Base-by-base conservation (phyloP, 1,140 invertebrate genomes). In the Dreissena polymorpha region DNA sequence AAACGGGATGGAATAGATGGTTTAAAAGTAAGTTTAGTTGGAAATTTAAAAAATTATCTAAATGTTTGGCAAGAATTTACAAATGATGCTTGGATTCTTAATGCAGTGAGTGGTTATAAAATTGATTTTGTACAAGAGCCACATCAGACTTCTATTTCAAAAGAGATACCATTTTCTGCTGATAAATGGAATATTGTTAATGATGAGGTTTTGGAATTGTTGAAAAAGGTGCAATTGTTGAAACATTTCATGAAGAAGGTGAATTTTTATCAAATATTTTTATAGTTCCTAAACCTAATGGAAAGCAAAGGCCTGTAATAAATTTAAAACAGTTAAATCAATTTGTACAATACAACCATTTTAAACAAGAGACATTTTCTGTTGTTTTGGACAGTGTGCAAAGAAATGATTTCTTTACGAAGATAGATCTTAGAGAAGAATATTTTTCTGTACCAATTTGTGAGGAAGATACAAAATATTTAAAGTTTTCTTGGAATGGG, bases 11-110 rank as follows among this genome's bases (percentile, higher is more conserved):
- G 63, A 49, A 8, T 67, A 76, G 23, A 63, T 18, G 39, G 39
- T 49, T n/a, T 51, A 71, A 65, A 50, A 60, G 67, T 69, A 18
- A 78, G 76, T 78, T n/a, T 10, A 18, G 64, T 70, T 25, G 65
- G 50, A 29, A 78, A 70, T 23, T 6, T 78, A 2, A 53, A 69
- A 55, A 53, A 55, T 12, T 49, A 57, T 70, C 10, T 39, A 10
- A 14, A 49, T 80, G 10, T 51, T n/a, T 80, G 68, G 69, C 10
- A 53, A 71, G 64, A 64, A 27, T 72, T 49, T 25, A 80, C 68
- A 14, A 49, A n/a, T 12, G 69, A 80, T 72, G 55, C 68, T 50
- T 72, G 78, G 78, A 72, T 80, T 64, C 25, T 80, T n/a, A 68
- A 53, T n/a, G 55, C 55, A 21, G 25, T 71, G 39, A 25, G 29